Evolutionary conservation across 2,888 invertebrate genomes (phyloP).

Genomic region (Parelbella ahira): DNA sequence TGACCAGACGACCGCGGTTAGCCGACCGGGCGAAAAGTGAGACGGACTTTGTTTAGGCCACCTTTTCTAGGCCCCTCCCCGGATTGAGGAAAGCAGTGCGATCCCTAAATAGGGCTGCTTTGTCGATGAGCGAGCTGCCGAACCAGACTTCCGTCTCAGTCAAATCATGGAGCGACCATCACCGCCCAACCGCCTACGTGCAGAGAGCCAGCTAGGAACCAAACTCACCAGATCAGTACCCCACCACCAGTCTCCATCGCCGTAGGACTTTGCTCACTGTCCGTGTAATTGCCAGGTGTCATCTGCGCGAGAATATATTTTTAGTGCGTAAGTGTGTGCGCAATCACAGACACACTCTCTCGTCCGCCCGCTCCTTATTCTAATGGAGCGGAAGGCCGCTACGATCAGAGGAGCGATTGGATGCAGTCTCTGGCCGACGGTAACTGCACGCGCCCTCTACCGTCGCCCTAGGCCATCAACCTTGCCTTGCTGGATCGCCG

Average conservation of each 20-base stretch:
- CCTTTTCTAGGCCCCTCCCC: constrained; percentile 19
- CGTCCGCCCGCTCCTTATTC: background rate
- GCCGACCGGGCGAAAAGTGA: background rate
- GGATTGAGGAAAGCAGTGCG: constrained; percentile 20
- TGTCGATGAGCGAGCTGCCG: constrained; percentile 25
- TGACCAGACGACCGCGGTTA: constrained; percentile 7
- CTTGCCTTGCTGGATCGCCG: constrained; percentile 17
- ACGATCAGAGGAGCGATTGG: constrained; percentile 9
- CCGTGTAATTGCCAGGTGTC: no score
- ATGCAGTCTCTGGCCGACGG: constrained; percentile 25
- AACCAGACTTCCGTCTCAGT: constrained; percentile 3
- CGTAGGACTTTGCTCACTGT: constrained; percentile 19
- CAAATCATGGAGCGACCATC: constrained; percentile 2
- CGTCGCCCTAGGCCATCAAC: constrained; percentile 25
- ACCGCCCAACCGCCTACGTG: no score
- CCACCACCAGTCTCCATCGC: no score
- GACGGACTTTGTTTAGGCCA: constrained; percentile 12
- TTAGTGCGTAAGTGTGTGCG: constrained; percentile 6
- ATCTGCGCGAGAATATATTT: constrained; percentile 6
- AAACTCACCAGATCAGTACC: no score
- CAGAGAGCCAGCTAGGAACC: no score
- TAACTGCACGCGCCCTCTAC: constrained; percentile 14
- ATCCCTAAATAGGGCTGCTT: constrained; percentile 28
- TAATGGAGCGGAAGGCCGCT: constrained; percentile 1
- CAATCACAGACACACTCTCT: constrained; percentile 9